Conservation (phyloP, 2,113 vertebrate genomes). For the Lepus timidus region DNA sequence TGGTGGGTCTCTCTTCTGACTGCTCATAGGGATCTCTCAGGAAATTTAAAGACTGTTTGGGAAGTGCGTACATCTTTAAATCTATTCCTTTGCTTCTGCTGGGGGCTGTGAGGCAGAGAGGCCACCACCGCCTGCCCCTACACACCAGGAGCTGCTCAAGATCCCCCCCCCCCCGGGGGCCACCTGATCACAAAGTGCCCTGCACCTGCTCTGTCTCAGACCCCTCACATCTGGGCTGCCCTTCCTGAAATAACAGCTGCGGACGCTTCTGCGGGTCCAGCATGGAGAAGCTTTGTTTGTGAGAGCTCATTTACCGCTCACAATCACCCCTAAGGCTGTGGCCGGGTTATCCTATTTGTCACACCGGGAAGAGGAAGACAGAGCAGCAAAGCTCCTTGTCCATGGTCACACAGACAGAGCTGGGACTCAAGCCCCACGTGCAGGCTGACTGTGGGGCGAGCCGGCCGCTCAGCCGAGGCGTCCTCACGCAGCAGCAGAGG, state of each 20-base stretch:
- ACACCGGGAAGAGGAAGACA: neutral
- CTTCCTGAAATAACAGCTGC: neutral
- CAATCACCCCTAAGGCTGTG: neutral
- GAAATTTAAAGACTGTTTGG: neutral
- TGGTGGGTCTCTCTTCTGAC: neutral
- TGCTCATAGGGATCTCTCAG: neutral
- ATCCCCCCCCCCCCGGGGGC: no score
- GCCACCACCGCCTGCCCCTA: accelerated
- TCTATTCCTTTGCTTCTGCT: neutral
- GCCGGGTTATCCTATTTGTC: accelerated
- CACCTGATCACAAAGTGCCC: no score
- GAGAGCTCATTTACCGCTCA: neutral
- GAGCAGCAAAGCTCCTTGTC: neutral
- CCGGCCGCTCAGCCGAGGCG: no score
- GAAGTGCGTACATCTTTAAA: neutral
- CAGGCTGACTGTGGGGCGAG: no score
- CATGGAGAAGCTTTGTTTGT: accelerated
- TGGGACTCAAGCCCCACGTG: accelerated
- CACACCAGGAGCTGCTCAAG: no score
- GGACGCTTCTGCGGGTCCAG: accelerated
- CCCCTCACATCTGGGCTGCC: no score
- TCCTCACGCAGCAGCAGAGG: no score
- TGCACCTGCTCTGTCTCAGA: no score
- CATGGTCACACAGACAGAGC: neutral
- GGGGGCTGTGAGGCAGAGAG: neutral